These are phyloP conservation scores for Mythimna ferrago DNA, from an alignment of 2,888 invertebrate species.

Conservation along the genomic window DNA sequence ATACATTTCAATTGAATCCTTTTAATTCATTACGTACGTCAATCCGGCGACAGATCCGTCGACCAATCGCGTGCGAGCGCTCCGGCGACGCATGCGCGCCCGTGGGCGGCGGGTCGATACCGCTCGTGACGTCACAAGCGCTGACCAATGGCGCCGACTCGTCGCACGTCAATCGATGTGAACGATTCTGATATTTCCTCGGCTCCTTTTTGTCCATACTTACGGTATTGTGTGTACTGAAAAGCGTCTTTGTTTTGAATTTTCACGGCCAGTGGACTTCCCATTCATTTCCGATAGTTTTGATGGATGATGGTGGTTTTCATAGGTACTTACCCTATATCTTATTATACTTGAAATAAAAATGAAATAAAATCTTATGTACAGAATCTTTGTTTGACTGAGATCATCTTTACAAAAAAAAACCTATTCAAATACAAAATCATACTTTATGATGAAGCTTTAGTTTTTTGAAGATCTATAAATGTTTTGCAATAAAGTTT, in stretches of 20 bases:
- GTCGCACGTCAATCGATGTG: constrained; percentile 87
- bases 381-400: not conserved
- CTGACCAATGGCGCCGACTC: constrained; percentile 85
- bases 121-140: constrained; percentile 83
- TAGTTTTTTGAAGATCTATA: not conserved
- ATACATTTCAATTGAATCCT: constrained; percentile 64
- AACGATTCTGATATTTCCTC: constrained; percentile 73
- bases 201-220: constrained; percentile 64
- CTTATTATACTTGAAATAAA: too few species aligned
- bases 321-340: too few species aligned
- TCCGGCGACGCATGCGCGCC: constrained; percentile 83
- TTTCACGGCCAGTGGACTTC: constrained; percentile 71
- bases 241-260: constrained; percentile 57
- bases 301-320: not conserved
- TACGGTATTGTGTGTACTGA: constrained; percentile 65
- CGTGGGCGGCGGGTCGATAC: constrained; percentile 87
- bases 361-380: not conserved
- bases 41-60: constrained; percentile 69
- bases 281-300: constrained; percentile 33
- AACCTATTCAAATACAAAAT: not conserved
- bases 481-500: not conserved
- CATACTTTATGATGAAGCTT: not conserved
- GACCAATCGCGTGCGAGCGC: constrained; percentile 78
- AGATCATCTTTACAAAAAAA: too few species aligned
- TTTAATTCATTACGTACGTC: constrained; percentile 74